phyloP scores from a whole-genome alignment of 2,797 vertebrate species.

The Chaetophractus vellerosus region DNA sequence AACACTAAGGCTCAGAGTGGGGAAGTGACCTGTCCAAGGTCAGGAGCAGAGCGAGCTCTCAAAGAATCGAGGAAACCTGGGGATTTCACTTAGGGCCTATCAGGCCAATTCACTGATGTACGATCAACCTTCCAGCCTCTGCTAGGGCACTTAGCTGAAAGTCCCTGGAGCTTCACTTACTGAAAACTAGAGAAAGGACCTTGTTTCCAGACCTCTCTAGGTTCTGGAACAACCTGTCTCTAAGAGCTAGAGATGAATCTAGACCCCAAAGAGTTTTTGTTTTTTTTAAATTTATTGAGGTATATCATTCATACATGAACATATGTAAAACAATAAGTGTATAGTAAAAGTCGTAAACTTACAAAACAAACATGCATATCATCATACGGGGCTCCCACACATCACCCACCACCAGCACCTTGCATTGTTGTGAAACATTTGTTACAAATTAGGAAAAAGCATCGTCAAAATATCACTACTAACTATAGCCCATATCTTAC shows the following conservation, averaged over 20 bases:
- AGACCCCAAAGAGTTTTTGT: not conserved
- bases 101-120: not conserved
- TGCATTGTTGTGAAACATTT: too few species aligned
- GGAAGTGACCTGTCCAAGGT: conserved; percentile 26
- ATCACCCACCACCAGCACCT: too few species aligned
- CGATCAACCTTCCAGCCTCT: not conserved
- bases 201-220: not conserved
- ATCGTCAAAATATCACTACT: too few species aligned
- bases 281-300: too few species aligned
- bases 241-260: not conserved
- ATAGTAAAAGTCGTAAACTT: too few species aligned
- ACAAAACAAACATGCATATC: too few species aligned
- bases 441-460: too few species aligned
- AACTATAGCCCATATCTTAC: too few species aligned
- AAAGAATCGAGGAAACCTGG: conserved; percentile 14
- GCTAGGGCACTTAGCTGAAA: not conserved
- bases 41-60: conserved; percentile 62
- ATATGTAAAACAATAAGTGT: too few species aligned
- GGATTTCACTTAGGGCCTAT: conserved; percentile 9
- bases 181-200: conserved; percentile 19
- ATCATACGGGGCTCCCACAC: too few species aligned
- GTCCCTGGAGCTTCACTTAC: conserved; percentile 1
- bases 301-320: too few species aligned
- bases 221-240: not conserved
- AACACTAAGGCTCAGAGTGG: not conserved